Evolutionary conservation across 1,140 invertebrate genomes (phyloP), one percentile per base, ranked within the genome.

Genomic region (Cydia splendana): DNA sequence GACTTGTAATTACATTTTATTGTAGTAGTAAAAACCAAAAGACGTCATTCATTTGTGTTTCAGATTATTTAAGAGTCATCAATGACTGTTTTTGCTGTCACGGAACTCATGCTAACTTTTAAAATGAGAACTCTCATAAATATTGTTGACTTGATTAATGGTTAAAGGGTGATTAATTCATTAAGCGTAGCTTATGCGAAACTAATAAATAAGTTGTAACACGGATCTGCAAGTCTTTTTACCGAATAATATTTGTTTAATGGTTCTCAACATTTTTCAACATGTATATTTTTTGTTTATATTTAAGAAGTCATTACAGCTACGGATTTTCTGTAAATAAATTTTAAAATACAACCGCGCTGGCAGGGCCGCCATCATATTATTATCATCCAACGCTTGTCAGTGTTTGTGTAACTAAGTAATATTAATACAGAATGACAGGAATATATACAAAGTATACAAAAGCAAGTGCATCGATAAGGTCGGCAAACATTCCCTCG

Each of bases 151-250:
- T 62, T 62, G 57, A 62, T 62, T 20, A 62, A 62, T 62, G 9
- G 18, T 62, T 12, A 62, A 24, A 62, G 0, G 57, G 20, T 62
- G 20, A 62, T 62, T 62, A 62, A 62, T 62, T 62, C 57, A 62
- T 62, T 20, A 10, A 24, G 20, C 57, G 57, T 62, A 62, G 57
- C 20, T 62, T 12, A 12, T 24, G 57, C 57, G 57, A 62, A 62
- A 62, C 18, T 24, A 62, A 62, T 62, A 62, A 62, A 62, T 62
- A 62, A 24, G 20, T 62, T 62, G 57, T 62, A 62, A 62, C 57
- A 62, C 57, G 57, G 57, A 62, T 62, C 57, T 24, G 57, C 57
- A 24, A 62, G 20, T 20, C 7, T 24, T 62, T 62, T 62, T 24
- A 18, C 53, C 15, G n/a, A 7, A 18, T 57, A 62, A 62, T 62